Percentiles rank a stretch among this genome's conserved stretches.
These are phyloP conservation scores for Paramormyrops hopkinsi DNA, from an alignment of 2,797 vertebrate species.

Conservation along the genomic window DNA sequence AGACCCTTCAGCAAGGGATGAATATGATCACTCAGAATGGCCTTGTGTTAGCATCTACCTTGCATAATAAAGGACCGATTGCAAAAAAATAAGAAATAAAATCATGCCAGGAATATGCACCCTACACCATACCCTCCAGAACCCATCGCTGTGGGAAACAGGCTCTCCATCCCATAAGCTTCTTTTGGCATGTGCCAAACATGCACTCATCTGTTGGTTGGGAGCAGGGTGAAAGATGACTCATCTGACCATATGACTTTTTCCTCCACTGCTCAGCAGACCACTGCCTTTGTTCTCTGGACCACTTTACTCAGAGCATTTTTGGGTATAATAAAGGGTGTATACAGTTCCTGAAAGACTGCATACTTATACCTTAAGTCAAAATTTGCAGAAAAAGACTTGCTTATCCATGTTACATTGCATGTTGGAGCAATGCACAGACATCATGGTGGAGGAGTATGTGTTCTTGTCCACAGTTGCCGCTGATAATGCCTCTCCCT, in stretches of 20 bases:
- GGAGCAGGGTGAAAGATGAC: background rate
- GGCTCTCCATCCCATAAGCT: background rate
- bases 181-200: conserved; percentile 11
- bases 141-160: background rate
- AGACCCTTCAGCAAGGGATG: background rate
- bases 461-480: background rate
- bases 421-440: background rate
- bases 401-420: background rate
- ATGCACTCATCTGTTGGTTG: background rate
- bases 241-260: background rate
- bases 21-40: background rate
- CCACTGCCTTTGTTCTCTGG: background rate
- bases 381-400: background rate
- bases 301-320: background rate
- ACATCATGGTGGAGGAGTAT: background rate
- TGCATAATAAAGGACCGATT: background rate
- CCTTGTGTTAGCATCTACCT: background rate
- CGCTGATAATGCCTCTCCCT: background rate
- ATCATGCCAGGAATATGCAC: background rate
- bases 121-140: background rate
- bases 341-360: background rate
- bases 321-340: background rate
- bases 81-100: background rate
- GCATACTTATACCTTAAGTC: background rate
- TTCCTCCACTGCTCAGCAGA: background rate